Percentiles rank a stretch among this genome's conserved stretches.
Conservation (phyloP, 1,140 invertebrate species). For the Pseudomyrmex flavicornis region DNA sequence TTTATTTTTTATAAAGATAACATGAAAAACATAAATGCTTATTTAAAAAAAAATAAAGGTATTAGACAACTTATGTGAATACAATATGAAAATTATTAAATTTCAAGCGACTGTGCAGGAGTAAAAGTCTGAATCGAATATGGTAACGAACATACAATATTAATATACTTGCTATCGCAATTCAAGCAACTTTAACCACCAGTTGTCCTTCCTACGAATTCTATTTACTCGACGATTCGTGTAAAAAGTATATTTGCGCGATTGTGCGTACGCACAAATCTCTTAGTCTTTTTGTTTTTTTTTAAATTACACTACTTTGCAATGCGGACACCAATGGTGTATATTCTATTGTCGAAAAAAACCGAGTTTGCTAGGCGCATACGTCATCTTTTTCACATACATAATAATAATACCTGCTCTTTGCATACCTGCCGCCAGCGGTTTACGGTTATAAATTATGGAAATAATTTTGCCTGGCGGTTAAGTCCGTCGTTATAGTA, state of each 20-base stretch:
- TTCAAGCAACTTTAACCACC: neutral
- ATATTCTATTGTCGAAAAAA: slow-evolving; percentile 1
- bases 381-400: slow-evolving; percentile 28
- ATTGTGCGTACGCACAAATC: neutral
- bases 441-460: slow-evolving; percentile 23
- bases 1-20: too few species aligned
- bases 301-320: slow-evolving; percentile 8
- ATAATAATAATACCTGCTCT: neutral
- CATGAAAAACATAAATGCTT: too few species aligned
- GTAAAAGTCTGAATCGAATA: too few species aligned
- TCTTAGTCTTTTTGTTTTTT: too few species aligned
- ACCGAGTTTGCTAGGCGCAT: slow-evolving; percentile 10
- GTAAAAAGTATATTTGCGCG: neutral
- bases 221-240: neutral
- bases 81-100: too few species aligned
- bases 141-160: neutral
- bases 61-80: too few species aligned
- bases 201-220: neutral
- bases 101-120: too few species aligned
- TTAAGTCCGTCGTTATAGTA: slow-evolving; percentile 17
- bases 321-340: neutral
- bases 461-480: slow-evolving; percentile 19
- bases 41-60: too few species aligned
- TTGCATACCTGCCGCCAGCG: neutral
- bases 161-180: neutral